A percentile compares a stretch with the other conserved stretches of the same genome.
These are phyloP conservation scores for Pangasius sanitwongsei DNA, from an alignment of 2,797 vertebrate species.

Conservation along the genomic window DNA sequence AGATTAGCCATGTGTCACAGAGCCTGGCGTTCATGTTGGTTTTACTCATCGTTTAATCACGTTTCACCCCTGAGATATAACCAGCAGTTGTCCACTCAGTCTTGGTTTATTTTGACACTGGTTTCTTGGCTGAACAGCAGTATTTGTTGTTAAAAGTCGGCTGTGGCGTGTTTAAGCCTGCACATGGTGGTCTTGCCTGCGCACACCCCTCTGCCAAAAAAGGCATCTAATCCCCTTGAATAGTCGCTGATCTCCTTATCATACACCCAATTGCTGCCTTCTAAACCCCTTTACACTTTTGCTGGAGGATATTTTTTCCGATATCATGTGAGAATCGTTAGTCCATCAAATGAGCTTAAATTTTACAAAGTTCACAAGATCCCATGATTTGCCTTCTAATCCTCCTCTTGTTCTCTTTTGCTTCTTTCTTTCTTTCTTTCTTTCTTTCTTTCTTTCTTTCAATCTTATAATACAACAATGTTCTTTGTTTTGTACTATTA, in stretches of 20 bases:
- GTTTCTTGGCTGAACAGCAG: not conserved
- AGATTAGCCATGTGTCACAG: slow-evolving; percentile 35
- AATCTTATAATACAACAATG: slow-evolving; percentile 65
- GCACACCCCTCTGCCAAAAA: slow-evolving; percentile 58
- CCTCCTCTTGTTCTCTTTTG: slow-evolving; percentile 47
- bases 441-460: slow-evolving; percentile 52
- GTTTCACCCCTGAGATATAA: slow-evolving; percentile 6
- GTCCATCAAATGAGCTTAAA: slow-evolving; percentile 76
- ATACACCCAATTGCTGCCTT: slow-evolving; percentile 55
- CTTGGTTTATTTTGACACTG: slow-evolving; percentile 53
- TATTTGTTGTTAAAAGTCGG: slow-evolving; percentile 4
- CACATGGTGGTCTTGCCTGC: slow-evolving; percentile 54
- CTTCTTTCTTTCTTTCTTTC: slow-evolving; percentile 19
- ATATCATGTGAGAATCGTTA: slow-evolving; percentile 77
- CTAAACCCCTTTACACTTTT: slow-evolving; percentile 21
- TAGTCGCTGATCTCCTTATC: slow-evolving; percentile 71
- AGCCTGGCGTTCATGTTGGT: slow-evolving; percentile 31
- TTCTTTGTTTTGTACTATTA: slow-evolving; percentile 59
- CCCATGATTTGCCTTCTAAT: slow-evolving; percentile 76
- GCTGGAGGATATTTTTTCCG: slow-evolving; percentile 14
- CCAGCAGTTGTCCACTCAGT: slow-evolving; percentile 41
- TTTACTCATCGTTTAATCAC: slow-evolving; percentile 49
- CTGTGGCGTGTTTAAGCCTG: slow-evolving; percentile 21
- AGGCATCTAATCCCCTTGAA: slow-evolving; percentile 69
- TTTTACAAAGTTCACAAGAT: slow-evolving; percentile 66